Evolutionary conservation across 1,140 invertebrate species (phyloP).

Genomic region (Panagrolaimus sp.): DNA sequence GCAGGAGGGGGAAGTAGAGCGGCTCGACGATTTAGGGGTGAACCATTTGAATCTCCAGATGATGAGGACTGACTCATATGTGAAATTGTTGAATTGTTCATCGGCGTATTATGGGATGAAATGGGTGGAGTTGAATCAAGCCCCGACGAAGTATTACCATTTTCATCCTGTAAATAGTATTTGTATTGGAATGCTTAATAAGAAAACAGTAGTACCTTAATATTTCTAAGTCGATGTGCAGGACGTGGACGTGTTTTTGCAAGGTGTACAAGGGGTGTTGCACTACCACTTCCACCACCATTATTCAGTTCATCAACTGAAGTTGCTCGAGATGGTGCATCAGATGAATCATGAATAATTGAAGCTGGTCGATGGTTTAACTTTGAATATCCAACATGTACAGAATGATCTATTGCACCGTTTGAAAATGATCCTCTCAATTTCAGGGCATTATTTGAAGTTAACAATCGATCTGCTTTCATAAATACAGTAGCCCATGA

Average conservation of each 20-base stretch:
- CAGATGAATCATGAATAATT: constrained; percentile 7
- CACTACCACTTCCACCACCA: constrained; percentile 6
- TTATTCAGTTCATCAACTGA: not conserved
- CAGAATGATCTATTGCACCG: constrained; percentile 21
- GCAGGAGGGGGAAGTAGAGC: not conserved
- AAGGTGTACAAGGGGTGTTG: constrained; percentile 24
- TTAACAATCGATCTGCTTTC: constrained; percentile 19
- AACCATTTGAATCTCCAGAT: not conserved
- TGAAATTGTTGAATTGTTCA: not conserved
- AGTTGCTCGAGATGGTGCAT: not conserved
- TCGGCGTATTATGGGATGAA: not conserved
- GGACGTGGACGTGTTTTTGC: constrained; percentile 27
- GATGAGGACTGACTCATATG: not conserved
- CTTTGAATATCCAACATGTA: constrained; percentile 17
- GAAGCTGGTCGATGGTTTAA: constrained; percentile 13
- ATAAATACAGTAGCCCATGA: constrained; percentile 13
- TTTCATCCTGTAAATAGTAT: no score
- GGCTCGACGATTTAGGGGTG: not conserved
- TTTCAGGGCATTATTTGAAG: constrained; percentile 16
- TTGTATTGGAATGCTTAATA: no score
- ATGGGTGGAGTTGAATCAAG: no score
- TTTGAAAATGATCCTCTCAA: constrained; percentile 25
- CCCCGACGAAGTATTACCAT: no score
- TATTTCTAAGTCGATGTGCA: constrained; percentile 15
- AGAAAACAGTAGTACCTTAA: not conserved